phyloP scores from a whole-genome alignment of 2,888 invertebrate species.

The Allophyes oxyacanthae region DNA sequence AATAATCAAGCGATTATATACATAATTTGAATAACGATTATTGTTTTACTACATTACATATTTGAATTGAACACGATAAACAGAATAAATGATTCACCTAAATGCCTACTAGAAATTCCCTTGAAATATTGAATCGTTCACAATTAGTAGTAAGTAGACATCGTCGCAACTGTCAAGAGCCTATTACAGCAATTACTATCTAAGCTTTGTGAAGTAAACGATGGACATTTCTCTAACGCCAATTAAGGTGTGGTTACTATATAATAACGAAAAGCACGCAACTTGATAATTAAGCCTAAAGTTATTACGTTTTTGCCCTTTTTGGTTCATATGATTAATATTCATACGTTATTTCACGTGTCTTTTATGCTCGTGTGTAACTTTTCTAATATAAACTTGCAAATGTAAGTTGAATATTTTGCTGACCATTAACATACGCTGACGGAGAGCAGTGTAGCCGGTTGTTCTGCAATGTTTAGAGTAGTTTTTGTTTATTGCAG shows the following conservation, averaged over 20 bases:
- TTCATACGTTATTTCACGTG: conserved; percentile 53
- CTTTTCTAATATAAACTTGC: conserved; percentile 6
- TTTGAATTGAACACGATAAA: too few relatives aligned
- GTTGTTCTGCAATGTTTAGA: conserved; percentile 8
- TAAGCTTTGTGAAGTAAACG: conserved; percentile 17
- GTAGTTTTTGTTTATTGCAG: background rate
- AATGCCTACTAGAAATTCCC: too few relatives aligned
- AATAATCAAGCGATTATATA: too few relatives aligned
- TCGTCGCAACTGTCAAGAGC: conserved; percentile 8
- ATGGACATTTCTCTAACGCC: conserved; percentile 18
- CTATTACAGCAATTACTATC: conserved; percentile 18
- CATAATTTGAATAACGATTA: too few relatives aligned
- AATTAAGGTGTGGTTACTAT: conserved; percentile 29
- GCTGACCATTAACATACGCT: conserved; percentile 8
- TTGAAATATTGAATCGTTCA: background rate
- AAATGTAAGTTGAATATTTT: conserved; percentile 41
- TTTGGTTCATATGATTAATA: conserved; percentile 50
- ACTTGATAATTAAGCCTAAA: conserved; percentile 51
- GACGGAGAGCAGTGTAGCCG: background rate
- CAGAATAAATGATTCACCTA: too few relatives aligned
- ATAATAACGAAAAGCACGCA: conserved; percentile 48
- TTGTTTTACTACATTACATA: too few relatives aligned
- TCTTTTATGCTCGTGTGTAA: conserved; percentile 38
- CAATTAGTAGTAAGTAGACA: conserved; percentile 11
- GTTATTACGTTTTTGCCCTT: conserved; percentile 44